A percentile compares a stretch with the other conserved stretches of the same genome.
Evolutionary conservation across 2,888 invertebrate species (phyloP).

Genomic region (Epiblema foenella): DNA sequence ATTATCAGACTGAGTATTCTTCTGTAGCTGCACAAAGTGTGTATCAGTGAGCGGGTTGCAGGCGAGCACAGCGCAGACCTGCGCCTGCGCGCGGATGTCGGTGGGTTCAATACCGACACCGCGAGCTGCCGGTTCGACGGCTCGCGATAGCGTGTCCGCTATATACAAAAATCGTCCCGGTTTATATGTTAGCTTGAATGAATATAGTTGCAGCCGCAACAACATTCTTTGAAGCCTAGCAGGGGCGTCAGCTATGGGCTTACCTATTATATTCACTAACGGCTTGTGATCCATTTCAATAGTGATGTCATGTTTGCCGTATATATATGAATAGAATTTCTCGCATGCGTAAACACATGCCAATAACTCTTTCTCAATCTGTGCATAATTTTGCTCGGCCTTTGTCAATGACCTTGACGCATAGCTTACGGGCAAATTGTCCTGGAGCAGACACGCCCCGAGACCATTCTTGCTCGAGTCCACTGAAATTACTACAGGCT

Average conservation of each 20-base stretch:
- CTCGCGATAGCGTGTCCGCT: no score
- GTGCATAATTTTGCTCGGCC: slow-evolving; percentile 20
- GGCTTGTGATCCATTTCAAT: background rate
- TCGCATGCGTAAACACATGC: slow-evolving; percentile 35
- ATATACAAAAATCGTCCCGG: no score
- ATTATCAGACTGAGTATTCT: no score
- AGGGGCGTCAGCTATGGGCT: slow-evolving; percentile 28
- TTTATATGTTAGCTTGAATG: no score
- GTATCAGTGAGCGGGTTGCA: no score
- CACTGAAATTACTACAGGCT: slow-evolving; percentile 34
- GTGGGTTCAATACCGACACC: no score
- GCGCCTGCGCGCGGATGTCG: no score
- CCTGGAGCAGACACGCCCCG: slow-evolving; percentile 30
- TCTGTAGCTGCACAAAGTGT: no score
- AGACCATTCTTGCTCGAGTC: slow-evolving; percentile 34
- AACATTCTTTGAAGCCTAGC: slow-evolving; percentile 30
- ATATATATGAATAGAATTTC: slow-evolving; percentile 34
- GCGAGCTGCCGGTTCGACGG: no score
- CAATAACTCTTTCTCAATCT: slow-evolving; percentile 34
- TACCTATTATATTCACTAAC: slow-evolving; percentile 1
- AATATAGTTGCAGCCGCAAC: background rate
- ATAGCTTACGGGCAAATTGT: slow-evolving; percentile 24
- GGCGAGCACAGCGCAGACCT: no score
- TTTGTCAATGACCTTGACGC: slow-evolving; percentile 28
- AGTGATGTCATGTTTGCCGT: background rate